phyloP scores from a whole-genome alignment of 2,797 vertebrate genomes.

The Alfaro cultratus region DNA sequence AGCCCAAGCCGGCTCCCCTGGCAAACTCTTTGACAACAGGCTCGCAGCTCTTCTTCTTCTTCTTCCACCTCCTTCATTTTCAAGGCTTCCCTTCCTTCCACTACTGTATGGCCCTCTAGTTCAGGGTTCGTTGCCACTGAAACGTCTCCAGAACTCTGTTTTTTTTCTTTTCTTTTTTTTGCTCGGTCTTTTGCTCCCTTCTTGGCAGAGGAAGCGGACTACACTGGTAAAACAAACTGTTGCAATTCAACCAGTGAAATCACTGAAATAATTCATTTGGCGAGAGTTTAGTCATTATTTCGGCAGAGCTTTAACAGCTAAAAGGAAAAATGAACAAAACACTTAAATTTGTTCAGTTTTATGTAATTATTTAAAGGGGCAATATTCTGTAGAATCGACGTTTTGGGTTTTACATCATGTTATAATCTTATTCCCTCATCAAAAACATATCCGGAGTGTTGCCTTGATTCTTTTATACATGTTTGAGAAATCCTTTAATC shows the following conservation, averaged over 20 bases:
- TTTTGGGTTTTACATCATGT: too few relatives aligned
- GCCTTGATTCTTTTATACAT: too few relatives aligned
- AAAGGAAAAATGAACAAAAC: background rate
- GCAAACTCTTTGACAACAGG: constrained; percentile 75
- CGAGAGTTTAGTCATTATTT: background rate
- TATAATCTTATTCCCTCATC: too few relatives aligned
- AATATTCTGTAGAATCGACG: too few relatives aligned
- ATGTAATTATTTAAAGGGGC: background rate
- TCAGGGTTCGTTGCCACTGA: constrained; percentile 85
- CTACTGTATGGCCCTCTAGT: constrained; percentile 81
- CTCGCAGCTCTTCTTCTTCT: constrained; percentile 39
- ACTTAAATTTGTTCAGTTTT: background rate
- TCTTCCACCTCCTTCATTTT: constrained; percentile 73
- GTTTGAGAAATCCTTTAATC: too few relatives aligned
- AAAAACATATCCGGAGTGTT: too few relatives aligned
- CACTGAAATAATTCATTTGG: background rate
- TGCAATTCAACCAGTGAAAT: background rate
- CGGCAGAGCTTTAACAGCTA: background rate
- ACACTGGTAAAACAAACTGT: background rate
- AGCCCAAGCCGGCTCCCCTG: constrained; percentile 73
- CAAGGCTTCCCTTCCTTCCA: constrained; percentile 75
- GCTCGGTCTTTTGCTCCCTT: constrained; percentile 83
- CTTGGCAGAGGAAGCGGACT: constrained; percentile 80
- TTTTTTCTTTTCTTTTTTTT: constrained; percentile 73
- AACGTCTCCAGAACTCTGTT: constrained; percentile 89